Conservation (phyloP, 2,113 vertebrate species). For the Amia ocellicauda region DNA sequence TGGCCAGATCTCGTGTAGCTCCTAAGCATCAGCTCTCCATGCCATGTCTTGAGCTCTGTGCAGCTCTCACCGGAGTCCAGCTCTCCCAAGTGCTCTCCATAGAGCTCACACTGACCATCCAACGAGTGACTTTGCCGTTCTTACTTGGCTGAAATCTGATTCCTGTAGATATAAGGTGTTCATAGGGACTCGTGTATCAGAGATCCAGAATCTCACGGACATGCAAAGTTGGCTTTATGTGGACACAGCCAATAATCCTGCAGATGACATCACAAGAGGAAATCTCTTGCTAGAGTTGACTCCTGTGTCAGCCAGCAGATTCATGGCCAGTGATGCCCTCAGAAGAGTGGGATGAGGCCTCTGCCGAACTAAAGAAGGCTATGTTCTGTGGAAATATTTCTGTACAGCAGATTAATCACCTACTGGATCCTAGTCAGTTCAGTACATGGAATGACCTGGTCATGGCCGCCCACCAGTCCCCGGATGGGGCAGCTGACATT, state of each 20-base stretch:
- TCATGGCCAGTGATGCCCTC: not conserved
- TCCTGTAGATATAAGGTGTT: slow-evolving; percentile 15
- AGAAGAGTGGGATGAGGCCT: too few relatives aligned
- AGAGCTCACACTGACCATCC: slow-evolving; percentile 8
- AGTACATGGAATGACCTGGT: too few relatives aligned
- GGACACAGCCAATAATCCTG: too few relatives aligned
- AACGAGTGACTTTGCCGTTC: not conserved
- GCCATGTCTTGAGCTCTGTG: slow-evolving; percentile 10
- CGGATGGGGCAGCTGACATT: too few relatives aligned
- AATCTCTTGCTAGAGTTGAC: not conserved
- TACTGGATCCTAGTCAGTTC: too few relatives aligned
- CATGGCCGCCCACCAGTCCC: too few relatives aligned
- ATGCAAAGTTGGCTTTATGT: slow-evolving; percentile 12
- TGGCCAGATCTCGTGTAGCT: slow-evolving; percentile 10
- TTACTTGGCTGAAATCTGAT: slow-evolving; percentile 20
- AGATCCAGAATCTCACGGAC: slow-evolving; percentile 10
- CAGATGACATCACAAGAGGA: slow-evolving; percentile 27
- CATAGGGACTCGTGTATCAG: not conserved
- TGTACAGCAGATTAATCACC: too few relatives aligned
- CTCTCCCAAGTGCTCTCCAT: not conserved
- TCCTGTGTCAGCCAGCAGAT: not conserved
- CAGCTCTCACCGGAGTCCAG: slow-evolving; percentile 15
- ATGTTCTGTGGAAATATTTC: too few relatives aligned
- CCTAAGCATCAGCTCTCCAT: slow-evolving; percentile 3
- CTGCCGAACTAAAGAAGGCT: too few relatives aligned